Evolutionary conservation across 1,140 invertebrate genomes (phyloP).

Genomic region (Popillia japonica): DNA sequence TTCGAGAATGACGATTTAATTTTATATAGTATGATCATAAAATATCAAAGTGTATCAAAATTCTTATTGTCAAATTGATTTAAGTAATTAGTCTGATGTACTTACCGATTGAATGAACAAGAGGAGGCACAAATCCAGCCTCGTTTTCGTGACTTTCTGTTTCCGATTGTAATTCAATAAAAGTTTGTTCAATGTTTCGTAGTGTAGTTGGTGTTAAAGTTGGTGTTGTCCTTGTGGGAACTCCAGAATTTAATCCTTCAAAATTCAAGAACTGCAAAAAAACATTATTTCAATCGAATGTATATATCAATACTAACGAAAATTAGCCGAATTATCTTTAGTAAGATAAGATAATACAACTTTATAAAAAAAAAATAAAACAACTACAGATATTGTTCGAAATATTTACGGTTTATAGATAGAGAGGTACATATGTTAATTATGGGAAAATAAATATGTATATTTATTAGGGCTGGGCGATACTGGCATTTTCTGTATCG

Average conservation of each 20-base stretch:
- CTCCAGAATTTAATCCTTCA: slow-evolving; percentile 83
- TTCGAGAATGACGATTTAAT: no score
- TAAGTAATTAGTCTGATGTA: neutral
- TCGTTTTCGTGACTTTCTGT: slow-evolving; percentile 79
- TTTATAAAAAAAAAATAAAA: slow-evolving; percentile 25
- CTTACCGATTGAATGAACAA: slow-evolving; percentile 67
- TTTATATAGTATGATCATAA: no score
- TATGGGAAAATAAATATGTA: no score
- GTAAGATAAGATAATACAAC: slow-evolving; percentile 31
- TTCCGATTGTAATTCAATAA: slow-evolving; percentile 75
- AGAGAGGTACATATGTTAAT: no score
- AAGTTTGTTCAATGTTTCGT: slow-evolving; percentile 88
- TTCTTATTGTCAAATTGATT: no score
- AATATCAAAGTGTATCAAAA: no score
- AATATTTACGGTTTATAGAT: no score
- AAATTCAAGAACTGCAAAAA: slow-evolving; percentile 79
- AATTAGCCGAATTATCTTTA: slow-evolving; percentile 25
- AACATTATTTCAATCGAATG: slow-evolving; percentile 42
- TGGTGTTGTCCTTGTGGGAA: slow-evolving; percentile 88
- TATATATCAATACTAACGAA: neutral
- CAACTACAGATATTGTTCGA: no score
- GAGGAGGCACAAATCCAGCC: slow-evolving; percentile 89
- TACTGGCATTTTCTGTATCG: no score
- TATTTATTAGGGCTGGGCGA: no score
- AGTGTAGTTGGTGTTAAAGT: slow-evolving; percentile 93